These are phyloP conservation scores for Halesus radiatus DNA, from an alignment of 1,140 invertebrate genomes.

Conservation along the genomic window DNA sequence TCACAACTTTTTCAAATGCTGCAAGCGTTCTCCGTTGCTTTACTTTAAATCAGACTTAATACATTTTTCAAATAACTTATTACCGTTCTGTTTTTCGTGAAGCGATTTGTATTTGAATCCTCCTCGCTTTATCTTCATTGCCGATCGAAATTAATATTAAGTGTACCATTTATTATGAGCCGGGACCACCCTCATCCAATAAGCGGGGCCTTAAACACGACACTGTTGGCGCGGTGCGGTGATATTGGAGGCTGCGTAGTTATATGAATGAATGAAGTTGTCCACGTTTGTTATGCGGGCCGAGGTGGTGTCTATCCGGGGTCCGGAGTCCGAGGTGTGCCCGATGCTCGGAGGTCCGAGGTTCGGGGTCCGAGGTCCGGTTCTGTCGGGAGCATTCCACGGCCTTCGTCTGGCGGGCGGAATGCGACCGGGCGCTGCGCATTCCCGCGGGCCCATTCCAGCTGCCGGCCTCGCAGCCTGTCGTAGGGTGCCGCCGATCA, in stretches of 20 bases:
- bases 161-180: too few species aligned
- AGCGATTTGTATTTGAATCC: too few species aligned
- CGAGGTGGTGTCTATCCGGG: neutral
- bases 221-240: too few species aligned
- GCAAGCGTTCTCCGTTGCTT: too few species aligned
- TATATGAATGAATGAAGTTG: constrained; percentile 1
- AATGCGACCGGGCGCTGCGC: constrained; percentile 26
- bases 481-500: neutral
- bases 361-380: neutral
- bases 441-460: constrained; percentile 12
- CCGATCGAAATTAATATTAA: too few species aligned
- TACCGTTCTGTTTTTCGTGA: too few species aligned
- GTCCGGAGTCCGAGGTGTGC: neutral
- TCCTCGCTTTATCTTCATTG: too few species aligned
- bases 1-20: too few species aligned
- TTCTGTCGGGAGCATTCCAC: constrained; percentile 9
- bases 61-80: too few species aligned
- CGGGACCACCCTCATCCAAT: too few species aligned
- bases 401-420: constrained; percentile 15
- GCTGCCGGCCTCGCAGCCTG: neutral
- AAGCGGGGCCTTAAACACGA: too few species aligned
- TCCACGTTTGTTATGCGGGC: neutral
- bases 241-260: neutral
- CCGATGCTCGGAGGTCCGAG: neutral
- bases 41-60: too few species aligned